These are phyloP conservation scores for Myoxocephalus aenaeus DNA, from an alignment of 2,797 vertebrate genomes.

Conservation along the genomic window DNA sequence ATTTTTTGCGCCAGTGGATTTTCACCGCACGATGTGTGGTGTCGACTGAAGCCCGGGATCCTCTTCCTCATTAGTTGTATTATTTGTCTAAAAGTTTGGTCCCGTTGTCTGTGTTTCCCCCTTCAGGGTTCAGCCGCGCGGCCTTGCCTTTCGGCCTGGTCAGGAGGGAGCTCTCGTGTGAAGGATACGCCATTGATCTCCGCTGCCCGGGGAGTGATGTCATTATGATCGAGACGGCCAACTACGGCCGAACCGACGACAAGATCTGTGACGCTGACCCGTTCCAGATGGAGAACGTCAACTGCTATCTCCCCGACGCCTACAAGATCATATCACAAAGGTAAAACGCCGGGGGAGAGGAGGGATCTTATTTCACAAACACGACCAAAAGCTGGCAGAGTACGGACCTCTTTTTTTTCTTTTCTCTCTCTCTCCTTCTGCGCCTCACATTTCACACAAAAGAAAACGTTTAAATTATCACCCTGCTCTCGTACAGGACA, in stretches of 20 bases:
- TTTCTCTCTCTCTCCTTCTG: background rate
- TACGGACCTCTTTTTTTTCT: constrained; percentile 12
- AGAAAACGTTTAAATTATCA: constrained; percentile 45
- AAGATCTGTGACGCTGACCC: constrained; percentile 99
- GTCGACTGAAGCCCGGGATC: constrained; percentile 59
- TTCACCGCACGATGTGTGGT: constrained; percentile 71
- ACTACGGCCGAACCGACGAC: constrained; percentile 98
- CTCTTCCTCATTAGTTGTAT: constrained; percentile 42
- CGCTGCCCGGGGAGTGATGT: constrained; percentile 98
- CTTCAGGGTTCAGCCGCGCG: constrained; percentile 94
- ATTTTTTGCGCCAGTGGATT: constrained; percentile 65
- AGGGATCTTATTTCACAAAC: constrained; percentile 69
- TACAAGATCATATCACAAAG: constrained; percentile 99
- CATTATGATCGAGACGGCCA: constrained; percentile 99
- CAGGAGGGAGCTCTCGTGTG: constrained; percentile 96
- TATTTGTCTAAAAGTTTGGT: too few species aligned
- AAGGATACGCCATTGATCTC: constrained; percentile 98
- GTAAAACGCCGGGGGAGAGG: constrained; percentile 80
- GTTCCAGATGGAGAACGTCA: constrained; percentile 99
- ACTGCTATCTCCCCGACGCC: constrained; percentile 99
- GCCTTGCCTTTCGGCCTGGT: constrained; percentile 97
- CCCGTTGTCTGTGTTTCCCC: too few species aligned
- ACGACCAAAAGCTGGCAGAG: constrained; percentile 59
- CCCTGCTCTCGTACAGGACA: constrained; percentile 27
- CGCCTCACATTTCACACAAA: constrained; percentile 37